Evolutionary conservation across 2,888 invertebrate genomes (phyloP), one percentile per base, ranked within the genome.

Genomic region (Troilus luridus): DNA sequence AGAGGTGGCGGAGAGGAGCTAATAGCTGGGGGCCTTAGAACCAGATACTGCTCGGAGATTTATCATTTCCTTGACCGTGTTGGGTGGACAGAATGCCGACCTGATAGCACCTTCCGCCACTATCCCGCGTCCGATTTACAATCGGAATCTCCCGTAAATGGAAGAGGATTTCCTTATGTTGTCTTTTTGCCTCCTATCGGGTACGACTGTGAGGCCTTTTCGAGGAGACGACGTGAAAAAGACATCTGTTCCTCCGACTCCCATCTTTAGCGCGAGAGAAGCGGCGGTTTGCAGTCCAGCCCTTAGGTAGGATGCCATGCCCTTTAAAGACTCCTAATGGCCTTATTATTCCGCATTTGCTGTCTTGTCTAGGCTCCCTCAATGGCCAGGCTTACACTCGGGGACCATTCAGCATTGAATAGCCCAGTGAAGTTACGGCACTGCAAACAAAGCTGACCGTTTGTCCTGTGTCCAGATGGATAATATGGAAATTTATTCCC

Each of bases 31-130:
- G 72, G 17, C 41, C 7, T 27, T 17, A 77, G 72, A 77, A 77
- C 72, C 17, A 77, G 72, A 77, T 77, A 77, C 72, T 77, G 72
- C 72, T 41, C 41, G 72, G 41, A 77, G 72, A 77, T 77, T 77
- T 77, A 77, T 77, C 72, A 77, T 77, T 77, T 77, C 72, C 72
- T 27, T 77, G 72, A 17, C 72, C 72, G 27, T 77, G 17, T 77
- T 77, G 14, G 72, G 72, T 41, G 17, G 41, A 77, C 27, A 41
- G 72, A 77, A 77, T 77, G 72, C 72, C 72, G 41, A 77, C 27
- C 17, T 77, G 72, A 77, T 77, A 24, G 72, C 41, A 77, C 72
- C 72, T 27, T 41, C 19, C 17, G 3, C 72, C 72, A 41, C 72
- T 77, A 77, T 14, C 72, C 72, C 19, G 27, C 17, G 11, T 19